A percentile compares a stretch with the other conserved stretches of the same genome.
phyloP scores from a whole-genome alignment of 2,888 invertebrate species.

The Orchesellides sinensis region DNA sequence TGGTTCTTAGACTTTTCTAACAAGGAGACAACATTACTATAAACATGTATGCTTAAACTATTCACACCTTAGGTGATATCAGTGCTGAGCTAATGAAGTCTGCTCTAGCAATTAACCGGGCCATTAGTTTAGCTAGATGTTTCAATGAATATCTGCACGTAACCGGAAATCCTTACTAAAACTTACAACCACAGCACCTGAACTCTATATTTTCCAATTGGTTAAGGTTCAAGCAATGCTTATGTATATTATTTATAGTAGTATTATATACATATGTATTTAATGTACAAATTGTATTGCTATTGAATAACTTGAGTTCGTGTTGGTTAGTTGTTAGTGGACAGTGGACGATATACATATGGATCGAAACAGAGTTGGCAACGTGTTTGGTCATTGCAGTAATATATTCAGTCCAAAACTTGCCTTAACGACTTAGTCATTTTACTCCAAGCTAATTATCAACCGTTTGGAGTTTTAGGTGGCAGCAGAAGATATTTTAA shows the following conservation, averaged over 20 bases:
- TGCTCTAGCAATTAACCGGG: slow-evolving; percentile 48
- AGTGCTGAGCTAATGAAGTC: slow-evolving; percentile 32
- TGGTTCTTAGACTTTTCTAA: too few relatives aligned
- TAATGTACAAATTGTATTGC: neutral
- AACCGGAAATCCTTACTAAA: slow-evolving; percentile 39
- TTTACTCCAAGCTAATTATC: slow-evolving; percentile 20
- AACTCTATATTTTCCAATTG: too few relatives aligned
- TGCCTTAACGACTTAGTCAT: slow-evolving; percentile 24
- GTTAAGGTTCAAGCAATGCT: too few relatives aligned
- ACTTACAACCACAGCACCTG: neutral
- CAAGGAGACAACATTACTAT: too few relatives aligned
- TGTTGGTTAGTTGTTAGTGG: too few relatives aligned
- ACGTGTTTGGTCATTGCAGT: neutral
- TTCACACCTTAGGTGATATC: slow-evolving; percentile 39
- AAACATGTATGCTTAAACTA: too few relatives aligned
- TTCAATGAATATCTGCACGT: slow-evolving; percentile 37
- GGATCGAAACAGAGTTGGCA: neutral
- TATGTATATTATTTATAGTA: too few relatives aligned
- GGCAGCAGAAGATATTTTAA: too few relatives aligned
- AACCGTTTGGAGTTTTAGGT: slow-evolving; percentile 9
- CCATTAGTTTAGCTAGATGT: slow-evolving; percentile 30
- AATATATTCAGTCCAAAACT: slow-evolving; percentile 17
- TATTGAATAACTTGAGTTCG: neutral
- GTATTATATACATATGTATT: neutral
- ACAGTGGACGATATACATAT: too few relatives aligned